Evolutionary conservation across 2,113 vertebrate species (phyloP).

Genomic region (Sinocyclocheilus anshuiensis): DNA sequence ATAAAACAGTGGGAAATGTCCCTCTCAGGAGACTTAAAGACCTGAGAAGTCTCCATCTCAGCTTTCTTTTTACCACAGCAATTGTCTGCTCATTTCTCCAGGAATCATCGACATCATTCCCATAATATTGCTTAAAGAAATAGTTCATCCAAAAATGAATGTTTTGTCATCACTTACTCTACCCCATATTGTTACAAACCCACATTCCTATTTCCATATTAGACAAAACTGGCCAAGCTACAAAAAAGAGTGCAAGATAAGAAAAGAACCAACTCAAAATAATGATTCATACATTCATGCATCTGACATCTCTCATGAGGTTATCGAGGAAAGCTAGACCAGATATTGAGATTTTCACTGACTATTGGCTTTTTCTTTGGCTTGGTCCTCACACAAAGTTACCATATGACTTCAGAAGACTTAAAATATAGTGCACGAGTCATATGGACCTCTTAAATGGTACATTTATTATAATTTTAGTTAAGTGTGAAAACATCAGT

Average conservation of each 20-base stretch:
- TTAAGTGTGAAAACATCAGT: background rate
- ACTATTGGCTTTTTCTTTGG: background rate
- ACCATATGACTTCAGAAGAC: background rate
- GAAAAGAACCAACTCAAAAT: background rate
- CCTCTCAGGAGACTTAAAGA: conserved; percentile 14
- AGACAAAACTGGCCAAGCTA: background rate
- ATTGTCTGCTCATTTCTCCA: background rate
- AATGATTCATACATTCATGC: background rate
- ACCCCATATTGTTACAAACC: background rate
- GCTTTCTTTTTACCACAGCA: background rate
- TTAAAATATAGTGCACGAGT: background rate
- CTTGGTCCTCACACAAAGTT: background rate
- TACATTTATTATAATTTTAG: background rate
- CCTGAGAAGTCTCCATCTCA: conserved; percentile 23
- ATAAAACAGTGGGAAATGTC: conserved; percentile 29
- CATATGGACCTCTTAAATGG: background rate
- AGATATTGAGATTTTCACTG: background rate
- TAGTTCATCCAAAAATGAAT: background rate
- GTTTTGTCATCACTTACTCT: no score
- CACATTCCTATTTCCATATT: background rate
- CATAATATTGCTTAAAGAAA: background rate
- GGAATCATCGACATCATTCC: background rate
- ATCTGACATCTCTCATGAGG: background rate
- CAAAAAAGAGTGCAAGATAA: background rate
- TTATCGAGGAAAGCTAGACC: background rate